Base-by-base conservation (phyloP, 1,140 invertebrate genomes). In the Radopholus similis region DNA sequence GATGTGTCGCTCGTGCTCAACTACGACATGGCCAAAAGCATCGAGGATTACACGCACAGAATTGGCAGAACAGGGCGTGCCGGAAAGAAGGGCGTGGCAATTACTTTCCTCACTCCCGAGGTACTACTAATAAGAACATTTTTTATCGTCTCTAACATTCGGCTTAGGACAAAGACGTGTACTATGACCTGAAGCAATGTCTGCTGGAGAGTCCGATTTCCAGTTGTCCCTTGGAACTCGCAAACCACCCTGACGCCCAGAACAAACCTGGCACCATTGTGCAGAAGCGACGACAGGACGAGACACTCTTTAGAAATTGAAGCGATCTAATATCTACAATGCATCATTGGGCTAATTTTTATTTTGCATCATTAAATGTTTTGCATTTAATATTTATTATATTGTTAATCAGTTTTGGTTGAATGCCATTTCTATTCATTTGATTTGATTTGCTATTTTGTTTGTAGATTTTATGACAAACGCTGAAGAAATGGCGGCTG, bases 21-120 rank as follows among this genome's bases (percentile, higher is more conserved):
- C 84, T 99, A 98, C 76, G 96, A 99, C 83, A 98, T 99, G 95
- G 93, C 95, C 0, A 98, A 98, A 84, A 89, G 89, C 56, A 97
- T 99, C 82, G 49, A 82, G 90, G 95, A 97, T 87, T 98, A 98
- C 78, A 97, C 94, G 0, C 95, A 98, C 90, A 89, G 95, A 88
- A 97, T 98, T 83, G 95, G 95, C 83, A 88, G 95, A 86, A 98
- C 95, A 0, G 95, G 95, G 80, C 90, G 96, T 85, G 96, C 95
- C 15, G 96, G 96, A 37, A 98, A 98, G 83, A 90, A 89, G 81
- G 96, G 96, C 85, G 88, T 91, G 68, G 94, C 96, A 11, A 90
- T 98, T 70, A 91, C 92, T 1, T 97, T 99, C 83, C 88, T 94
- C 35, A 98, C 95, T 1, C 94, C 96, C 82, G 95, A 99, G n/a